A percentile compares a stretch with the other conserved stretches of the same genome.
Evolutionary conservation across 2,888 invertebrate genomes (phyloP).

Genomic region (Adineta ricciae): DNA sequence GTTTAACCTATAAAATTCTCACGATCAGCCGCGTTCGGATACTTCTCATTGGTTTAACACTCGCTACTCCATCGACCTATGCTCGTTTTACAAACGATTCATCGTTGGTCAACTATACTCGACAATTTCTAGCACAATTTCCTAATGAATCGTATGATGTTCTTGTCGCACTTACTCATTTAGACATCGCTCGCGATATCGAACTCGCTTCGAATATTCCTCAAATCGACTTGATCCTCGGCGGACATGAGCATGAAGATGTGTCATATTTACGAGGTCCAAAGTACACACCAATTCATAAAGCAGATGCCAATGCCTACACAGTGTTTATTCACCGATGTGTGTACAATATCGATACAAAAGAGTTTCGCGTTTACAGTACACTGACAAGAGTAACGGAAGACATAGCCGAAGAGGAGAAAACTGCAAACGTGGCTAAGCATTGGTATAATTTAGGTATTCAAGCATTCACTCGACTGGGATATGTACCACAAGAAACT

Average conservation of each 20-base stretch:
- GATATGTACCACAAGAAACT: neutral
- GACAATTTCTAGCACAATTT: neutral
- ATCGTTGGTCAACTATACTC: neutral
- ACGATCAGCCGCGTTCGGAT: neutral
- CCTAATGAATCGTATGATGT: neutral
- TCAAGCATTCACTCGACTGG: too few relatives aligned
- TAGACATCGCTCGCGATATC: neutral
- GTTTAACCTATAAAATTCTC: neutral
- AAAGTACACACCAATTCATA: neutral
- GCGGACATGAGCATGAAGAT: neutral
- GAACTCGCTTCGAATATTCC: neutral
- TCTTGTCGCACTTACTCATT: neutral
- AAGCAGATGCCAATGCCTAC: neutral
- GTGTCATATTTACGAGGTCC: neutral
- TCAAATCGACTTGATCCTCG: neutral
- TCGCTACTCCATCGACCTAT: neutral
- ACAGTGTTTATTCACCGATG: neutral
- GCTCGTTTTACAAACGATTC: neutral
- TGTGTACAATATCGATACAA: neutral
- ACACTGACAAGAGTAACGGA: neutral
- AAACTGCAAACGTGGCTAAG: neutral
- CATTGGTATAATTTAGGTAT: too few relatives aligned
- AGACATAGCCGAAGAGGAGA: neutral
- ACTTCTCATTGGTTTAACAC: neutral
- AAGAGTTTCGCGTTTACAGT: neutral